Conservation (phyloP, 2,888 invertebrate species). For the Piscicola geometra region DNA sequence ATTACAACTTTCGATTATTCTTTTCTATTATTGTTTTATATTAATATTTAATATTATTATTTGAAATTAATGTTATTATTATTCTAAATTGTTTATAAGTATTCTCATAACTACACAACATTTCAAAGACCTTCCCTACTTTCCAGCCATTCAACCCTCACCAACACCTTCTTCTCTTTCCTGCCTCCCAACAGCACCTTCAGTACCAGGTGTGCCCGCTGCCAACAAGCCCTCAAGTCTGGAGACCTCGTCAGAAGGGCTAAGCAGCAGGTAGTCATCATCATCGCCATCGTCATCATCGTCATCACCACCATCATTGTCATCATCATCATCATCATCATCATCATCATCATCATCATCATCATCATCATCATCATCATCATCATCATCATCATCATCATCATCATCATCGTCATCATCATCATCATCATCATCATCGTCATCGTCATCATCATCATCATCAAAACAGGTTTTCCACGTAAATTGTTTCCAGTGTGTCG, state of each 20-base stretch:
- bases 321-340: constrained; percentile 13
- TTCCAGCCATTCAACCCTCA: too few species aligned
- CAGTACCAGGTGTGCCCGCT: neutral
- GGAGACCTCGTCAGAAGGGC: neutral
- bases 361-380: constrained; percentile 13
- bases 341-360: constrained; percentile 17
- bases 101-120: too few species aligned
- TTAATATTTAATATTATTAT: too few species aligned
- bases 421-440: constrained; percentile 20
- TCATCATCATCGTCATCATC: constrained; percentile 22
- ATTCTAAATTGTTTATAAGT: too few species aligned
- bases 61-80: too few species aligned
- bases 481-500: too few species aligned
- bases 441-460: constrained; percentile 27
- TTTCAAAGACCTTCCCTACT: too few species aligned
- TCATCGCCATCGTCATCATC: too few species aligned
- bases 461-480: too few species aligned
- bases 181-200: neutral
- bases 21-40: too few species aligned
- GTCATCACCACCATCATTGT: constrained; percentile 12
- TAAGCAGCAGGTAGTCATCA: neutral
- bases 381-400: constrained; percentile 26
- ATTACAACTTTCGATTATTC: too few species aligned
- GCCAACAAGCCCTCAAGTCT: neutral
- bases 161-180: too few species aligned